Base-by-base conservation (phyloP, 1,140 invertebrate species). In the Amyelois transitella region DNA sequence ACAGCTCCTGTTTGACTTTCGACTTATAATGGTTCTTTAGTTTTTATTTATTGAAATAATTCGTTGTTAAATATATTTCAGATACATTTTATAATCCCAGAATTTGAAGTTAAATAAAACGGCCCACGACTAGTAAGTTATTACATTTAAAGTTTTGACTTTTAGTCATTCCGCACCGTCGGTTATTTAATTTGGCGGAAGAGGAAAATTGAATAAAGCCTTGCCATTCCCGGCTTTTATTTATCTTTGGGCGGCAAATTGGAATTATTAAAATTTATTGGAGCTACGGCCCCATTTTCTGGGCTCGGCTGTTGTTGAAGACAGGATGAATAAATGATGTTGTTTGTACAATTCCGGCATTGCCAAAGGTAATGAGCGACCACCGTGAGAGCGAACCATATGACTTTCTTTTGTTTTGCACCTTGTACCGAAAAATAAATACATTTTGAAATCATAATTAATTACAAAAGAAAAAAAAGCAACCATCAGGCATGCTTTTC, bases 191-290 rank as follows among this genome's bases (percentile, higher is more conserved):
- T 8, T 38, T 8, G 4, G 17, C 32, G 12, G 32, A 38, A 38
- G 1, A 6, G 32, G 32, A 38, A 38, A 38, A 38, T 38, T 38
- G 32, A 38, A 38, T 38, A 38, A 38, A 38, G 10, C 32, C 6
- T 12, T 38, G 32, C 32, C n/a, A 14, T 38, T 38, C 32, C 32
- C 8, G 32, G n/a, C 32, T 14, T n/a, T 32, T 38, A 2, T n/a
- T 38, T 38, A 38, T 38, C 32, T 38, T 38, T 38, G n/a, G 12
- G n/a, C 32, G 32, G 47, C 20, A 49, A 49, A 49, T 49, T 49
- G 17, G 18, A 47, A 47, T 20, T 47, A 47, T 47, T 19, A 47
- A 21, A 49, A 49, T 49, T 22, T 12, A 49, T 22, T 49, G 20
- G 5, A 18, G 24, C 47, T 14, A 8, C 47, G 7, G 18, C 20